These are phyloP conservation scores for Heliocidaris erythrogramma DNA, from an alignment of 35 echinoderm and acorn worm species.

Conservation along the genomic window DNA sequence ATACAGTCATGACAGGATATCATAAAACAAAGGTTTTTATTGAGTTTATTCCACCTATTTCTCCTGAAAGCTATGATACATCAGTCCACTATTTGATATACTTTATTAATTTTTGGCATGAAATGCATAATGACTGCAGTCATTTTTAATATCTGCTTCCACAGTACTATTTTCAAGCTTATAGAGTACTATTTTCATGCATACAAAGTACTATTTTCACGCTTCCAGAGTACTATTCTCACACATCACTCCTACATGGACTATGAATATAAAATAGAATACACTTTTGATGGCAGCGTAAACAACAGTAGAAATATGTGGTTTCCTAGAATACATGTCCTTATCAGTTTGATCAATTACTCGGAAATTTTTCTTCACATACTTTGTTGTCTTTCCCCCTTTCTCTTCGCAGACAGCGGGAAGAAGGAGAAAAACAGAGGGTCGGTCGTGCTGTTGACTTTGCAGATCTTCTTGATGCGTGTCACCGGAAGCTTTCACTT, in stretches of 20 bases:
- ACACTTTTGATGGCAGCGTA: background rate
- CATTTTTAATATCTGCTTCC: background rate
- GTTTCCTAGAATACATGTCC: background rate
- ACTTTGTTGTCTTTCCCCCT: background rate
- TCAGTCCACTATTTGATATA: background rate
- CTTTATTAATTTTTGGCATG: background rate
- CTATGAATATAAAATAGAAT: background rate
- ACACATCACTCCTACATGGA: background rate
- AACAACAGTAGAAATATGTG: background rate
- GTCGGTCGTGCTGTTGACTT: background rate
- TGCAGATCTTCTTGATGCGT: conserved; percentile 1
- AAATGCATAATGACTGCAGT: background rate
- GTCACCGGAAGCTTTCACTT: background rate
- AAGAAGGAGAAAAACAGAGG: background rate
- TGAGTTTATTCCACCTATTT: too few relatives aligned
- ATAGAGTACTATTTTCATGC: too few relatives aligned
- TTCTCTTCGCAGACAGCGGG: background rate
- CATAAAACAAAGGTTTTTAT: too few relatives aligned
- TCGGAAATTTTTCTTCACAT: background rate
- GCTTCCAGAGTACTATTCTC: background rate
- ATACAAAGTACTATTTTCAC: too few relatives aligned
- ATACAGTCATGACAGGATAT: too few relatives aligned
- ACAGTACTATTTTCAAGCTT: too few relatives aligned
- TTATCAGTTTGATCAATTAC: background rate
- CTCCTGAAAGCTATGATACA: background rate